Evolutionary conservation across 2,113 vertebrate species (phyloP).

Genomic region (Henicopernis longicauda): DNA sequence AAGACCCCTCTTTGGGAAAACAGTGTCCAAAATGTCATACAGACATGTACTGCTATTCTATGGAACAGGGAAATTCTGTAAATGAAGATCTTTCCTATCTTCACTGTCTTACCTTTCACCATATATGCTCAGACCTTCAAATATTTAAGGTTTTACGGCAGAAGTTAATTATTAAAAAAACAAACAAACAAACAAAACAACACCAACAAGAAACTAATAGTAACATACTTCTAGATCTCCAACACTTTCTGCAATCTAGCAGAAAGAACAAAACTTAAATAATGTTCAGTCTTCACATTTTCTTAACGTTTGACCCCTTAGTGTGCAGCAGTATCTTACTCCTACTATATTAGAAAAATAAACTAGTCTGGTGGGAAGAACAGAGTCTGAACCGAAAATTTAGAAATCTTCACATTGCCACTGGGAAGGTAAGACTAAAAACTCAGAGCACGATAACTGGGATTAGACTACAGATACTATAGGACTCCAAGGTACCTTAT

Average conservation of each 20-base stretch:
- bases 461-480: not conserved
- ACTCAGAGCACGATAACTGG: not conserved
- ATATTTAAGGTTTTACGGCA: not conserved
- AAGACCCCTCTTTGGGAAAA: not conserved
- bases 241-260: not conserved
- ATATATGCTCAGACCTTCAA: not conserved
- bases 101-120: not conserved
- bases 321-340: not conserved
- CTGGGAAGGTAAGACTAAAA: not conserved
- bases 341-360: not conserved
- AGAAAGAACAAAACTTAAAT: not conserved
- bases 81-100: not conserved
- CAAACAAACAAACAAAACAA: not conserved
- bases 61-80: not conserved
- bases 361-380: slow-evolving; percentile 1
- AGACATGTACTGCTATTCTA: not conserved
- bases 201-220: not conserved
- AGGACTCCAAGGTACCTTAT: not conserved
- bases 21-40: not conserved
- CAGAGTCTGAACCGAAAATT: not conserved
- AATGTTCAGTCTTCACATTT: not conserved
- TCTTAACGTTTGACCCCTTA: not conserved
- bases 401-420: not conserved
- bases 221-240: not conserved
- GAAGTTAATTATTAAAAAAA: not conserved